Base-by-base conservation (phyloP, 1,140 invertebrate genomes). In the Geopemphigus sp. region DNA sequence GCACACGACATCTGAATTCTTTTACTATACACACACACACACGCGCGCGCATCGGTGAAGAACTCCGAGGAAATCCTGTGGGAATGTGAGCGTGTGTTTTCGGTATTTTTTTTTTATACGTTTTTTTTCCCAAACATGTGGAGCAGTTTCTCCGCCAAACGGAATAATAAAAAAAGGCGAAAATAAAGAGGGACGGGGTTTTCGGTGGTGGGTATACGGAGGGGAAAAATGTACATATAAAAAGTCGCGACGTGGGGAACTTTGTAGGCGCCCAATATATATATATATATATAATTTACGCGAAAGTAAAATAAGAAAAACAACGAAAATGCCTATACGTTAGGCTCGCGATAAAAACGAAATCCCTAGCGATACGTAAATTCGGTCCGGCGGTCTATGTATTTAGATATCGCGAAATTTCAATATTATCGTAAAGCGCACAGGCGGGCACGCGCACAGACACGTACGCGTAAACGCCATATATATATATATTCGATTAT, bases 161-260 rank as follows among this genome's bases (percentile, higher is more conserved):
- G 22, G 66, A 68, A 68, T 68, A 68, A 68, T 50, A 39, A 68
- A 68, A 68, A 68, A 68, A 68, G 14, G 22, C 64, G 39, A 68
- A 68, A 68, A 68, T 47, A 66, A 45, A 66, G 63, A 53, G 11
- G 14, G 45, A 45, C 39, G 14, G 22, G 11, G 63, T 32, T 32
- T 68, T 45, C 39, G 12, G 39, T 1, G n/a, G 32, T n/a, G 61
- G 10, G 32, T 47, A 68, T 32, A 66, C 45, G 4, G 26, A 26
- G 15, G 26, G 19, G 19, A 19, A n/a, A 56, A n/a, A 19, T 56
- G 19, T 50, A 50, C 12, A 50, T 6, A 50, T 50, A 50, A 10
- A 14, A 50, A 12, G 47, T 61, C 59, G 15, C 15, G 59, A 29
- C 26, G 59, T 29, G 14, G 59, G 5, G 1, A 61, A 61, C 24